A percentile compares a stretch with the other conserved stretches of the same genome.
Evolutionary conservation across 2,888 invertebrate genomes (phyloP).

Genomic region (Macrosoma leucophasiata): DNA sequence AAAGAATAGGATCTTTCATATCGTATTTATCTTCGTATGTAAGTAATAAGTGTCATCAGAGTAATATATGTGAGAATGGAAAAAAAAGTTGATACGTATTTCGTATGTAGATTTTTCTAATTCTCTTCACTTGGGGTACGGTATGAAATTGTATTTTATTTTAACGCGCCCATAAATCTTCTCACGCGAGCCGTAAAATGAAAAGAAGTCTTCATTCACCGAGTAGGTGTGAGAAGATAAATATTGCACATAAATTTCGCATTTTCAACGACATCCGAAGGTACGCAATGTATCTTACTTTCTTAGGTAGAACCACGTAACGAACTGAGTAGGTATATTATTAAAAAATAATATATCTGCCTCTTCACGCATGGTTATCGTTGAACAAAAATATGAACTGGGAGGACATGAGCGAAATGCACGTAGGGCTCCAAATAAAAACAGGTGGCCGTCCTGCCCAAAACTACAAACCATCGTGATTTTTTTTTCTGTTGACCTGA

Average conservation of each 20-base stretch:
- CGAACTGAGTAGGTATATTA: no score
- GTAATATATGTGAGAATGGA: conserved; percentile 48
- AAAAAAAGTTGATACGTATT: conserved; percentile 38
- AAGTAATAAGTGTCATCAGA: conserved; percentile 48
- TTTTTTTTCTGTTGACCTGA: no score
- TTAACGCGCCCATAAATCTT: conserved; percentile 65
- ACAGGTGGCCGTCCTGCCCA: no score
- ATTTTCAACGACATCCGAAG: conserved; percentile 40
- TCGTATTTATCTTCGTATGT: background rate
- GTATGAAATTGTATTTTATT: conserved; percentile 69
- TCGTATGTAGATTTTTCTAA: conserved; percentile 61
- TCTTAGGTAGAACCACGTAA: no score
- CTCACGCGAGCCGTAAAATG: conserved; percentile 47
- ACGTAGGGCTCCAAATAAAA: no score
- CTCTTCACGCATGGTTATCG: no score
- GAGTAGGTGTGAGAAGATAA: conserved; percentile 38
- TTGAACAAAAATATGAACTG: no score
- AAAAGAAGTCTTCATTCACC: conserved; percentile 45
- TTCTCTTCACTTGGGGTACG: conserved; percentile 43
- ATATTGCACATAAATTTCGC: conserved; percentile 46
- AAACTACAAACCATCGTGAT: no score
- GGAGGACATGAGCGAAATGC: no score
- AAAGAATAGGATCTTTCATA: background rate
- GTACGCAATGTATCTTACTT: conserved; percentile 10
- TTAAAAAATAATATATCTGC: no score